Conservation (phyloP, 2,113 vertebrate species). For the Dromas ardeola region DNA sequence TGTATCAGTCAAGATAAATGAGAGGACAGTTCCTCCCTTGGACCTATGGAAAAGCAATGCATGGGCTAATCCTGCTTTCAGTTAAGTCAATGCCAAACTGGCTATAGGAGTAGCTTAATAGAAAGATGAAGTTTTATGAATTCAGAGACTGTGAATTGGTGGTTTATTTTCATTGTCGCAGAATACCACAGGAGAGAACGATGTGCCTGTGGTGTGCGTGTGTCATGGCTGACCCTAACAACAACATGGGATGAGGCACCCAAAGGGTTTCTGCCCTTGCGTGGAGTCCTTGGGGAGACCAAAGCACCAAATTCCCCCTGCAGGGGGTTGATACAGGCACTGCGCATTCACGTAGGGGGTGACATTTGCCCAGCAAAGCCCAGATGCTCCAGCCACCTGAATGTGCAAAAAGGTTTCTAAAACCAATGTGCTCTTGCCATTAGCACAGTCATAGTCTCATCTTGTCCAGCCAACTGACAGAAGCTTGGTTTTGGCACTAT, state of each 20-base stretch:
- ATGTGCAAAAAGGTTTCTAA: not conserved
- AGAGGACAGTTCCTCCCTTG: not conserved
- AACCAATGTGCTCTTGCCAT: not conserved
- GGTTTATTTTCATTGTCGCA: not conserved
- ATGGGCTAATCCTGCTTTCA: not conserved
- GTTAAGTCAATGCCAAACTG: not conserved
- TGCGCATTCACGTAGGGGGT: rapidly evolving
- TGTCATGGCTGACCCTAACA: not conserved
- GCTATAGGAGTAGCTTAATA: not conserved
- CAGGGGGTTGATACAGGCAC: not conserved
- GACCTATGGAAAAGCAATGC: not conserved
- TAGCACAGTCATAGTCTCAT: not conserved
- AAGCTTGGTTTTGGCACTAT: not conserved
- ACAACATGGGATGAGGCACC: not conserved
- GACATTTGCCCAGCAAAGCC: not conserved
- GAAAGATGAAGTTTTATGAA: not conserved
- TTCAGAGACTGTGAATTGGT: not conserved
- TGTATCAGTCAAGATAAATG: not conserved
- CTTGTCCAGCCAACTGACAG: not conserved
- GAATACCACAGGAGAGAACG: not conserved
- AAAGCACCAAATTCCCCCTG: not conserved
- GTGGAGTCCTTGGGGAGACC: not conserved
- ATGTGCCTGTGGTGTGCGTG: not conserved
- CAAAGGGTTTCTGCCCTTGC: not conserved
- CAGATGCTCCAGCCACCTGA: not conserved